Evolutionary conservation across 2,797 vertebrate species (phyloP).

Genomic region (Tenualosa ilisha): DNA sequence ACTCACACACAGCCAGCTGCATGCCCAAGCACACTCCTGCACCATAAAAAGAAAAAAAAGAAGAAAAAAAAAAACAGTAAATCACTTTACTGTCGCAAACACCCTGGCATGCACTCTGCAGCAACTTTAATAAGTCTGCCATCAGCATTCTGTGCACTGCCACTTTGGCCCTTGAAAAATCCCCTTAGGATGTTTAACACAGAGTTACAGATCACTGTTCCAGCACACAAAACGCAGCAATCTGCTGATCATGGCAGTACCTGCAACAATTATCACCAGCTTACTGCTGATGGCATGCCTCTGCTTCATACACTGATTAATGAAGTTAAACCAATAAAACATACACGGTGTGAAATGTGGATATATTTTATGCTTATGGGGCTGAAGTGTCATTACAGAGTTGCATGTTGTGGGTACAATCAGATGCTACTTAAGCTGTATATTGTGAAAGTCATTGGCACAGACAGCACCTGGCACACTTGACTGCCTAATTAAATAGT

Average conservation of each 20-base stretch:
- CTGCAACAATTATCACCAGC: background rate
- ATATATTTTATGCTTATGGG: background rate
- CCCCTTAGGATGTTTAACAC: background rate
- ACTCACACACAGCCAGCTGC: slow-evolving; percentile 95
- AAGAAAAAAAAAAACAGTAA: slow-evolving; percentile 70
- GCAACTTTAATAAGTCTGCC: background rate
- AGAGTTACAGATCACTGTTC: background rate
- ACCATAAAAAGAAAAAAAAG: slow-evolving; percentile 84
- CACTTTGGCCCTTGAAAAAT: background rate
- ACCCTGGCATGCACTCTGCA: background rate
- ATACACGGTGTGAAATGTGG: background rate
- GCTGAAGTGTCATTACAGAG: background rate
- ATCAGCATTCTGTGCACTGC: background rate
- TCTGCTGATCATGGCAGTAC: background rate
- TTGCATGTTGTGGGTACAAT: background rate
- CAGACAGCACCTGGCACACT: background rate
- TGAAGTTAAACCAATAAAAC: background rate
- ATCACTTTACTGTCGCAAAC: background rate
- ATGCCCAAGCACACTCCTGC: slow-evolving; percentile 93
- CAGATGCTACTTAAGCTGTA: background rate
- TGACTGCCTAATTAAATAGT: background rate
- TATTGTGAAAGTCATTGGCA: background rate
- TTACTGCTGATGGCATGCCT: background rate
- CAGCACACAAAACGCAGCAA: background rate
- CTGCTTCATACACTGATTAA: background rate